Conservation (phyloP, 2,797 vertebrate genomes). For the Molossus alvarezi region DNA sequence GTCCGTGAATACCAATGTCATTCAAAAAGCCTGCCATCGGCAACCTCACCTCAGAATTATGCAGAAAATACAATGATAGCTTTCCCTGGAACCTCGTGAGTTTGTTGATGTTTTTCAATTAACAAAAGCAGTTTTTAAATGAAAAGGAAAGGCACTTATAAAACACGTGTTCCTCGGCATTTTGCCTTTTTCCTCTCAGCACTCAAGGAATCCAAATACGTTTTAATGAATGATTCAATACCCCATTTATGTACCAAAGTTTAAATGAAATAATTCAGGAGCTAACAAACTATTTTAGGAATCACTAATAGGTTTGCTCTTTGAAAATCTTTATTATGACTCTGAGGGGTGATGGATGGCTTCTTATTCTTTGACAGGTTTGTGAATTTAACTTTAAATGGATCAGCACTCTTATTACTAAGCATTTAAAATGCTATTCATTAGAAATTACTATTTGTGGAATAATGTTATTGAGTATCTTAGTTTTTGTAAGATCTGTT, state of each 20-base stretch:
- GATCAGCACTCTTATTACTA: conserved; percentile 80
- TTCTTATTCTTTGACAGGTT: conserved; percentile 81
- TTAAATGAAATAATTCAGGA: conserved; percentile 51
- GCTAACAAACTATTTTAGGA: conserved; percentile 72
- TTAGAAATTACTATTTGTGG: conserved; percentile 81
- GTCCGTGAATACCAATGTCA: conserved; percentile 83
- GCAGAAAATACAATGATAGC: conserved; percentile 86
- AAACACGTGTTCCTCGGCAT: conserved; percentile 78
- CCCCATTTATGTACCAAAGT: conserved; percentile 74
- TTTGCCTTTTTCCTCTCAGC: conserved; percentile 79
- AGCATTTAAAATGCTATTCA: conserved; percentile 80
- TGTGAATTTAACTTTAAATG: conserved; percentile 82
- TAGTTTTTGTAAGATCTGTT: conserved; percentile 79
- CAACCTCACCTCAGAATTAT: conserved; percentile 85
- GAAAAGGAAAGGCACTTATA: conserved; percentile 83
- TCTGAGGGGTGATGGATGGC: conserved; percentile 65
- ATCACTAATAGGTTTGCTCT: conserved; percentile 66
- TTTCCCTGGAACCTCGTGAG: conserved; percentile 82
- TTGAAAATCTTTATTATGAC: conserved; percentile 78
- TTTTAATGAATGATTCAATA: conserved; percentile 65
- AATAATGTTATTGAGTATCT: conserved; percentile 77
- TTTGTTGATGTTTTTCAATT: conserved; percentile 87
- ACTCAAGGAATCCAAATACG: conserved; percentile 79
- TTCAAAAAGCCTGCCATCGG: conserved; percentile 86
- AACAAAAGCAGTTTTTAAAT: conserved; percentile 84